phyloP scores from a whole-genome alignment of 2,888 invertebrate genomes.

The Petrophora chlorosata region DNA sequence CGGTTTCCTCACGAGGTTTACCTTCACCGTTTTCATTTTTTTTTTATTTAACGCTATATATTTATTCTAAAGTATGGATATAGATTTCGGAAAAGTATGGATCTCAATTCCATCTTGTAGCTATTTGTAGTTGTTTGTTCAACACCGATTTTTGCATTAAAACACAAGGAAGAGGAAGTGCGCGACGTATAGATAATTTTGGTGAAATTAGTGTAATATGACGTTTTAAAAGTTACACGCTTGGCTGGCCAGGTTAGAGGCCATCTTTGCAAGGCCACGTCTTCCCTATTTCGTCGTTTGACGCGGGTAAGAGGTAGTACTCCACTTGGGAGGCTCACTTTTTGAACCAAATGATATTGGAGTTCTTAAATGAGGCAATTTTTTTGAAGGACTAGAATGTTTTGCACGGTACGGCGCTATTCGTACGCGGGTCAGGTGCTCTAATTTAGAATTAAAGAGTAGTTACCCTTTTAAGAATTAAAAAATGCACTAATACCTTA shows the following conservation, averaged over 20 bases:
- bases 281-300: conserved; percentile 22
- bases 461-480: no score
- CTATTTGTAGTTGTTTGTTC: background rate
- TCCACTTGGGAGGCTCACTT: no score
- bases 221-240: conserved; percentile 58
- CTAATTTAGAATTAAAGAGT: no score
- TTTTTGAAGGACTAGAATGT: no score
- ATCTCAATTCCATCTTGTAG: background rate
- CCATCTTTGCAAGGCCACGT: conserved; percentile 53
- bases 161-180: conserved; percentile 32
- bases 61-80: no score
- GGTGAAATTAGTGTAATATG: conserved; percentile 64
- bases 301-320: conserved; percentile 10
- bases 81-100: no score
- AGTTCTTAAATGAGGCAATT: background rate
- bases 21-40: no score
- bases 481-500: no score
- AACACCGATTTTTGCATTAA: background rate
- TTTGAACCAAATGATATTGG: background rate
- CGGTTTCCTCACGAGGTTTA: no score
- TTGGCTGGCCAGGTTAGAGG: conserved; percentile 57
- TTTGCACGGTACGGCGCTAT: no score
- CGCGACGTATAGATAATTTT: conserved; percentile 46
- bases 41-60: no score
- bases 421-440: no score